Conservation (phyloP, 2,113 vertebrate species). For the Atractosteus spatula region DNA sequence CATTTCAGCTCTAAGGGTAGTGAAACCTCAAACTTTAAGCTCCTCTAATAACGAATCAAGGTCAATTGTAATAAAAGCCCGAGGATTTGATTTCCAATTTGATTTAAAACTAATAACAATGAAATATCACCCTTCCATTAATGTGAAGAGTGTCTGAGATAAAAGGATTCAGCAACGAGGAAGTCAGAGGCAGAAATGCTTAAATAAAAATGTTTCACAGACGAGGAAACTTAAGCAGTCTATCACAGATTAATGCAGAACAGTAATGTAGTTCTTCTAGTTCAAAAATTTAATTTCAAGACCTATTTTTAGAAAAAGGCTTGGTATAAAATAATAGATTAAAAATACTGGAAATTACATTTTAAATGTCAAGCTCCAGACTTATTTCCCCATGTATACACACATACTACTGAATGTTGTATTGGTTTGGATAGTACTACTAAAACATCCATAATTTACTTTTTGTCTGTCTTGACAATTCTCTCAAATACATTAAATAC, state of each 20-base stretch:
- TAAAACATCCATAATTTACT: too few relatives aligned
- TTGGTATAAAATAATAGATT: not conserved
- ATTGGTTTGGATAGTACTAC: too few relatives aligned
- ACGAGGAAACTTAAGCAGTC: not conserved
- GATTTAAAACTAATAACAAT: conserved; percentile 7
- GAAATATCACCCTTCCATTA: not conserved
- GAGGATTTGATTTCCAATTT: conserved; percentile 5
- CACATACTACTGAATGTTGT: not conserved
- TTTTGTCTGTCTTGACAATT: too few relatives aligned
- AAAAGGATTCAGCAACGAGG: not conserved
- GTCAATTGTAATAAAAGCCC: conserved; percentile 3
- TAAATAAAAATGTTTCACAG: not conserved
- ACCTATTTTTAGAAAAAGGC: not conserved
- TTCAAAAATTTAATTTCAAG: not conserved
- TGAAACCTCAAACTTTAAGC: conserved; percentile 4
- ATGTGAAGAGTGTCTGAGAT: conserved; percentile 7
- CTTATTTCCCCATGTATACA: not conserved
- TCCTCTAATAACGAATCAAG: conserved; percentile 1
- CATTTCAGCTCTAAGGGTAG: not conserved
- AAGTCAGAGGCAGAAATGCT: not conserved
- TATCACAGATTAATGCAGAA: conserved; percentile 4
- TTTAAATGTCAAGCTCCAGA: not conserved
- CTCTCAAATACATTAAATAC: too few relatives aligned
- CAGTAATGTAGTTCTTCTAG: not conserved
- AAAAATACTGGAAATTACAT: not conserved